These are phyloP conservation scores for Porites cylindrica DNA, from an alignment of 92 coral and sea anemone genomes.

Conservation along the genomic window DNA sequence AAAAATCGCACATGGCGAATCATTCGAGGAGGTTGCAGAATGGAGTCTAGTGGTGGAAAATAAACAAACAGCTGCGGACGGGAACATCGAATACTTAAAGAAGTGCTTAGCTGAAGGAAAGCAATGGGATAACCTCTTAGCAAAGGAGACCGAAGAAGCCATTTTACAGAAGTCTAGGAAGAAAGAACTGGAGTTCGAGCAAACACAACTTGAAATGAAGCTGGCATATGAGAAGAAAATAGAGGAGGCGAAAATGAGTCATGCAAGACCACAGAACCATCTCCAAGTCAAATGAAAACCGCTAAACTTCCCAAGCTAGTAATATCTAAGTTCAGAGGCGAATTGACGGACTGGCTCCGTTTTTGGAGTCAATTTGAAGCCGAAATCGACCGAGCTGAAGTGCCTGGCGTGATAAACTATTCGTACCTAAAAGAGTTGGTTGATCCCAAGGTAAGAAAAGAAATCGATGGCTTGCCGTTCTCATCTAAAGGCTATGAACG, in stretches of 20 bases:
- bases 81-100: not conserved
- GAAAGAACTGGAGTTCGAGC: slow-evolving; percentile 17
- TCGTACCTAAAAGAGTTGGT: slow-evolving; percentile 36
- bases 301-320: not conserved
- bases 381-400: slow-evolving; percentile 32
- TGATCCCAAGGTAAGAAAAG: slow-evolving; percentile 13
- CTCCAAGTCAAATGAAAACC: slow-evolving; percentile 19
- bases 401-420: slow-evolving; percentile 42
- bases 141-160: slow-evolving; percentile 27
- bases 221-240: slow-evolving; percentile 26
- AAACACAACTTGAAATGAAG: slow-evolving; percentile 18
- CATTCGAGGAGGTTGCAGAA: not conserved
- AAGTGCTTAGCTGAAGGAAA: no score
- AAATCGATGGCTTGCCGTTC: slow-evolving; percentile 47
- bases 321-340: slow-evolving; percentile 37
- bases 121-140: not conserved
- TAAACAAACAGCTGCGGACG: slow-evolving; percentile 1
- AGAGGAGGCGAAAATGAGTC: slow-evolving; percentile 15
- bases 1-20: not conserved
- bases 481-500: slow-evolving; percentile 54
- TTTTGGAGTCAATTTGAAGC: slow-evolving; percentile 43
- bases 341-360: slow-evolving; percentile 31
- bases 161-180: not conserved
- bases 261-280: slow-evolving; percentile 5
- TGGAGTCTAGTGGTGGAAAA: slow-evolving; percentile 6